Conservation (phyloP, 1,140 invertebrate species). For the Uloborus diversus region DNA sequence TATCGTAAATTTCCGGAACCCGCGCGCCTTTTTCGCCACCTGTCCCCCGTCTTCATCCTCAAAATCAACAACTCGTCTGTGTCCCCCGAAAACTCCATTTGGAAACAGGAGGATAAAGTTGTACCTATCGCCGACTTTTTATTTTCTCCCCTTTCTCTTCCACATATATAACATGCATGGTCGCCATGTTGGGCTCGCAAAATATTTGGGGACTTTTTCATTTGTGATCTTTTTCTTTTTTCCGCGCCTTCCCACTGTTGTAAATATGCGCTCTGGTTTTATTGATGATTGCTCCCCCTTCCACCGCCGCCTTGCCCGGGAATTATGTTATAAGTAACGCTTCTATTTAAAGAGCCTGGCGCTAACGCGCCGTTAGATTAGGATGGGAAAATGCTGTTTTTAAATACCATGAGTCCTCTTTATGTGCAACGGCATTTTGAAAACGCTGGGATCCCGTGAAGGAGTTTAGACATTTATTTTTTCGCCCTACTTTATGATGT, state of each 20-base stretch:
- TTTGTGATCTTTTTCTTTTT: slow-evolving; percentile 6
- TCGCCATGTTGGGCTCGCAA: slow-evolving; percentile 1
- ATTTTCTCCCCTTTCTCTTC: neutral
- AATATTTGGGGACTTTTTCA: slow-evolving; percentile 16
- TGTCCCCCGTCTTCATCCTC: slow-evolving; percentile 30
- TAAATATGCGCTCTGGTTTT: neutral
- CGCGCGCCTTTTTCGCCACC: slow-evolving; percentile 35
- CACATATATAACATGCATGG: neutral
- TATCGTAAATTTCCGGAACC: slow-evolving; percentile 43
- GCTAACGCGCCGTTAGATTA: slow-evolving; percentile 3
- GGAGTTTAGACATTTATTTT: neutral
- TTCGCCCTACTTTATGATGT: neutral
- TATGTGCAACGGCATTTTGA: slow-evolving; percentile 41
- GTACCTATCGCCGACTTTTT: neutral
- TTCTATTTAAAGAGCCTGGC: neutral
- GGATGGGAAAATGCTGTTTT: slow-evolving; percentile 20
- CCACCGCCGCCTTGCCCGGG: neutral
- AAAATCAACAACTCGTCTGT: slow-evolving; percentile 42
- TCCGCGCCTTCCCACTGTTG: neutral
- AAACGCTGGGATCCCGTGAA: slow-evolving; percentile 13
- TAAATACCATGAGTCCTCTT: slow-evolving; percentile 47
- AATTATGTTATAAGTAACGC: neutral
- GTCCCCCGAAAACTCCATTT: neutral
- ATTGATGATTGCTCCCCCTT: neutral
- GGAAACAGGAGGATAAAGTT: slow-evolving; percentile 12